phyloP scores from a whole-genome alignment of 2,113 vertebrate species.

The Carassius auratus region DNA sequence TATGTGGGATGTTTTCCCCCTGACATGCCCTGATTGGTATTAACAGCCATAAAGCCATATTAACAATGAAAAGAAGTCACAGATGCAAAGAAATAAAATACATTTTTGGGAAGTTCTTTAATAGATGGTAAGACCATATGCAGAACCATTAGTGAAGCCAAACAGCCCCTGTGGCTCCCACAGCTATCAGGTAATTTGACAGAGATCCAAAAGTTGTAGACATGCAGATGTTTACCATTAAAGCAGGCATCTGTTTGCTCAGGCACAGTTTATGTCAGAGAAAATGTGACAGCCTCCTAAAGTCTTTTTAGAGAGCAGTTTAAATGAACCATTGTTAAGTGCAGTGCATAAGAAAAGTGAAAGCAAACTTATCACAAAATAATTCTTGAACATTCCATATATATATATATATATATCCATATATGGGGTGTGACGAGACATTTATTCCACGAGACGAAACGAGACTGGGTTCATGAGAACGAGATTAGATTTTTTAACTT shows the following conservation, averaged over 20 bases:
- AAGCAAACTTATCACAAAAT: slow-evolving; percentile 67
- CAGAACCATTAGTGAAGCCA: slow-evolving; percentile 68
- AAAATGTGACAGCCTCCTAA: slow-evolving; percentile 75
- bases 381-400: no score
- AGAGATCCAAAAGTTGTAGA: slow-evolving; percentile 77
- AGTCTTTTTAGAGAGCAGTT: slow-evolving; percentile 75
- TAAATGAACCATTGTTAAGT: slow-evolving; percentile 75
- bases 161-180: slow-evolving; percentile 68
- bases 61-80: slow-evolving; percentile 57
- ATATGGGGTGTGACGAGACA: no score
- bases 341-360: slow-evolving; percentile 68
- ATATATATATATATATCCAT: no score
- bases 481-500: no score
- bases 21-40: background rate
- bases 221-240: slow-evolving; percentile 80
- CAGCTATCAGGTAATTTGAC: slow-evolving; percentile 77
- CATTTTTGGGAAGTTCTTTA: slow-evolving; percentile 8
- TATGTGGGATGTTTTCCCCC: background rate
- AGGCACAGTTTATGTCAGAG: slow-evolving; percentile 73
- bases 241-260: slow-evolving; percentile 80
- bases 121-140: slow-evolving; percentile 66
- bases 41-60: background rate
- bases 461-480: no score
- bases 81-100: slow-evolving; percentile 29
- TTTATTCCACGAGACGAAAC: no score